Conservation (phyloP, 1,140 invertebrate genomes). For the Drosophila elegans region DNA sequence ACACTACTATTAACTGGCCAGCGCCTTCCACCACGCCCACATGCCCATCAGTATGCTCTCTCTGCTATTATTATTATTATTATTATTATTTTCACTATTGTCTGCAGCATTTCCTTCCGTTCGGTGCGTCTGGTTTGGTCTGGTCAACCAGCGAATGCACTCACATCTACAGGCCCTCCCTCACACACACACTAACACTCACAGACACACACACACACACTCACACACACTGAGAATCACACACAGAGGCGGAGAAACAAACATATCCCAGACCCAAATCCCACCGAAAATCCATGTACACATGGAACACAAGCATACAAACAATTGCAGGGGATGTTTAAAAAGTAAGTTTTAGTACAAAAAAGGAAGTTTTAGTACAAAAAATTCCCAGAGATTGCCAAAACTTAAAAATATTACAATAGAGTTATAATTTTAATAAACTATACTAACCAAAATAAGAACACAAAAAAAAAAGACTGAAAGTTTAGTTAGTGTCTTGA, state of each 20-base stretch:
- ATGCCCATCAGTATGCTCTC: conserved; percentile 2
- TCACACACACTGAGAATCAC: background rate
- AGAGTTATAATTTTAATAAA: background rate
- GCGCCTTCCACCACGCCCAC: conserved; percentile 26
- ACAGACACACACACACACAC: background rate
- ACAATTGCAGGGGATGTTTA: conserved; percentile 9
- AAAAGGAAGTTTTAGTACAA: background rate
- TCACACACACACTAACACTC: background rate
- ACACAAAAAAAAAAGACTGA: too few relatives aligned
- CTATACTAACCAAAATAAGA: too few relatives aligned
- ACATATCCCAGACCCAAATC: conserved; percentile 38
- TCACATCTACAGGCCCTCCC: conserved; percentile 1
- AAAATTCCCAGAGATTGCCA: background rate
- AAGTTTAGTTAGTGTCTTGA: too few relatives aligned
- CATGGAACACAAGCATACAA: conserved; percentile 42
- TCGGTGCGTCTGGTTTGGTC: conserved; percentile 44
- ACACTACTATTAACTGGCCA: conserved; percentile 49
- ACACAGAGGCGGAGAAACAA: conserved; percentile 14
- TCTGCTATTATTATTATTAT: conserved; percentile 37
- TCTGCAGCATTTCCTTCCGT: conserved; percentile 62
- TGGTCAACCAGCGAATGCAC: conserved; percentile 56
- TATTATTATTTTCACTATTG: conserved; percentile 68
- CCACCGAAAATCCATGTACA: conserved; percentile 47
- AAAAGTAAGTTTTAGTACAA: too few relatives aligned
- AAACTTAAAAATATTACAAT: background rate